Evolutionary conservation across 2,797 vertebrate genomes (phyloP).

Genomic region (Falco biarmicus): DNA sequence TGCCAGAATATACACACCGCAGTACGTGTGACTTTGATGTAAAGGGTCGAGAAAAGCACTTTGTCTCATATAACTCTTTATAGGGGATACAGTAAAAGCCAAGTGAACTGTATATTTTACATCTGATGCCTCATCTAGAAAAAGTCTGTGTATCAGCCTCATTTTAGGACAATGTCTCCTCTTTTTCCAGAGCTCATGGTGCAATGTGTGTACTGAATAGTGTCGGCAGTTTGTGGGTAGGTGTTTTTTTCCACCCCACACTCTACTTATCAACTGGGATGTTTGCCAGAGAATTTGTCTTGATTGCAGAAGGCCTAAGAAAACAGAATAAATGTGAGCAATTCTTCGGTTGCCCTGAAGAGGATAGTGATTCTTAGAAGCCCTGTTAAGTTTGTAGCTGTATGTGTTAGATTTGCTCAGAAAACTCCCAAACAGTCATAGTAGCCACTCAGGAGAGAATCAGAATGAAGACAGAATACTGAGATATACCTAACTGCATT

Average conservation of each 20-base stretch:
- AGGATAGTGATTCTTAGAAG: constrained; percentile 14
- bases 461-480: constrained; percentile 42
- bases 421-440: neutral
- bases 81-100: neutral
- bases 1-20: neutral
- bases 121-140: neutral
- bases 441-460: neutral
- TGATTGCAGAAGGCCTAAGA: neutral
- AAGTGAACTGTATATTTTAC: neutral
- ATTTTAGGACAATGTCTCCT: neutral
- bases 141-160: fast-evolving
- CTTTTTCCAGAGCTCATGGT: neutral
- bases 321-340: constrained; percentile 23
- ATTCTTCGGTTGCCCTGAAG: neutral
- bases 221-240: neutral
- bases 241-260: neutral
- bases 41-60: neutral
- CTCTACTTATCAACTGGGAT: neutral
- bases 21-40: neutral
- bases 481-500: constrained; percentile 21
- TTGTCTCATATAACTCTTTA: neutral
- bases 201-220: neutral
- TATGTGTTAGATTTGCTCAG: neutral
- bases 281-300: neutral
- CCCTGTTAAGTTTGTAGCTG: neutral